Evolutionary conservation across 53 echinoderm and acorn worm species (phyloP), one percentile per base, ranked within the genome.

Genomic region (Luidia sarsii): DNA sequence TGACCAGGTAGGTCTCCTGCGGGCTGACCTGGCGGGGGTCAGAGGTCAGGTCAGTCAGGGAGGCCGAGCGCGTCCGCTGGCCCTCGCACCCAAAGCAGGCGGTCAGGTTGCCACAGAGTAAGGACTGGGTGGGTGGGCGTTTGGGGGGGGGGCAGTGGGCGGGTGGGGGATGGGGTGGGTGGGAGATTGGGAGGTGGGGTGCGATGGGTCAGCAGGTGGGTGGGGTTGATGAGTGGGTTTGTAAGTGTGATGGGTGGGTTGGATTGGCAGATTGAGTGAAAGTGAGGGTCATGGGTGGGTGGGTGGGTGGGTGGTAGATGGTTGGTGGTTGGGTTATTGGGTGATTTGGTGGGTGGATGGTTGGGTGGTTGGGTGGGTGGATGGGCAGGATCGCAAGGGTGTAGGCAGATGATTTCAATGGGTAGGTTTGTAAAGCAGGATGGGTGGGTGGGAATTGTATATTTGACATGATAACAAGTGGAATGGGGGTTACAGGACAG

Each of bases 61-160:
- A 89, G 3, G 83, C 68, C 11, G 87, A 50, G 5, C 73, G 51
- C 33, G 82, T 69, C 33, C 20, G 61, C 67, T 70, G 52, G 31
- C 65, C 55, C 22, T 88, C 88, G 59, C 88, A 88, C 41, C 82
- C 82, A 74, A 88, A 88, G 82, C 88, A 88, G 45, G 70, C 54
- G 53, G 53, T 25, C 64, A 64, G 37, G 39, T 61, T 36, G 21
- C 88, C 88, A 82, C 88, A 88, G 39, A 88, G 55, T 35, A 88
- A 67, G 67, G 82, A 82, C 88, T 88, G 67, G 27, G 38, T 14
- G 48, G 34, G 25, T 28, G 59, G 31, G 51, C 21, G 39, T 32
- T 65, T 33, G 16, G 8, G 16, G 28, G 18, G 28, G 24, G 73
- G 30, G 63, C 27, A 34, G 5, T 39, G 49, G 29, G 70, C 16